These are phyloP conservation scores for Cheilosia grossa DNA, from an alignment of 2,888 invertebrate species.

Conservation along the genomic window DNA sequence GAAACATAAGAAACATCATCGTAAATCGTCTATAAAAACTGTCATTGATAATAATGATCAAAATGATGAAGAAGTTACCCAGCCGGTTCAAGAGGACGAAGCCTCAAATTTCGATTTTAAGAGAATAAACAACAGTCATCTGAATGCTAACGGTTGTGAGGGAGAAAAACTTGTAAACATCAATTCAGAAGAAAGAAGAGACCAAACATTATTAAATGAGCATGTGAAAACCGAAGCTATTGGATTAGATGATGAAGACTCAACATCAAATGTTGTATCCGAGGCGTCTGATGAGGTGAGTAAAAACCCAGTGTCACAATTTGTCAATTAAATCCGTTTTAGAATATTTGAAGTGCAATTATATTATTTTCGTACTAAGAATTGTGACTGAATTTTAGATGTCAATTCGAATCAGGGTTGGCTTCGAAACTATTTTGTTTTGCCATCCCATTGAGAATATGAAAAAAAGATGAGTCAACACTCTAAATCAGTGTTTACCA, in stretches of 20 bases:
- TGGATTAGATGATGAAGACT: conserved; percentile 80
- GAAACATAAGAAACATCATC: conserved; percentile 91
- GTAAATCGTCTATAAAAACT: conserved; percentile 77
- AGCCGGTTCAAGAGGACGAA: background rate
- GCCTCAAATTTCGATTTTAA: background rate
- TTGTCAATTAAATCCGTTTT: too few species aligned
- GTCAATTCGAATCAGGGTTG: too few species aligned
- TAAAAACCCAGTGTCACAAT: background rate
- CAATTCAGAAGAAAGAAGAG: background rate
- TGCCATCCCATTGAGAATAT: too few species aligned
- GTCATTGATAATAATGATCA: conserved; percentile 75
- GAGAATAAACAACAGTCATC: background rate
- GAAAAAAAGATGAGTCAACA: too few species aligned
- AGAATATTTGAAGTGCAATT: too few species aligned
- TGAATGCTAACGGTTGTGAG: background rate
- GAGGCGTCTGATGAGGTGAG: conserved; percentile 81
- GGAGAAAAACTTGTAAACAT: background rate
- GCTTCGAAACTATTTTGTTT: too few species aligned
- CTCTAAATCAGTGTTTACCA: too few species aligned
- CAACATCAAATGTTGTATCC: conserved; percentile 81
- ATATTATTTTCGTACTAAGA: too few species aligned
- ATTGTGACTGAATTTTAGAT: too few species aligned
- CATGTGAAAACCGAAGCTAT: conserved; percentile 79
- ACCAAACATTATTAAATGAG: background rate
- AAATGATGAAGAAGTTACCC: conserved; percentile 48